Base-by-base conservation (phyloP, 2,113 vertebrate genomes). In the Sigmodon hispidus region DNA sequence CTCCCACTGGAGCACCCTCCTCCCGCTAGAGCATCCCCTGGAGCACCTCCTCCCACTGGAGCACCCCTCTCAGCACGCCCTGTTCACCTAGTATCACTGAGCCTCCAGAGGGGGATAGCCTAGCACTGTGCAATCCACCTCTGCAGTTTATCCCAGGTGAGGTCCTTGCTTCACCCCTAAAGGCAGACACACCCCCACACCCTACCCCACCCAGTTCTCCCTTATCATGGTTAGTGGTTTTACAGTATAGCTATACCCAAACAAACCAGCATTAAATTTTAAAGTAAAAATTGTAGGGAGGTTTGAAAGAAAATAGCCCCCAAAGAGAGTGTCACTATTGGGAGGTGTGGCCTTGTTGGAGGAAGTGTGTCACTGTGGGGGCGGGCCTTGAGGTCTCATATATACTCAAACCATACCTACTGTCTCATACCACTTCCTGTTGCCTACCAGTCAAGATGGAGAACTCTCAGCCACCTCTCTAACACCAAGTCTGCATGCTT, bases 101-200 rank as follows among this genome's bases (percentile, higher is more conserved):
- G 31, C 50, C 65, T 91, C n/a, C 61, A 40, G 17, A 86, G 73
- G 7, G 1, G 7, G 1, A 36, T 48, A 12, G 0, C 43, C 40
- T 29, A 1, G 1, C 7, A 19, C 29, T 63, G 5, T 5, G 9
- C 29, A 0, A 5, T 0, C 45, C 3, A 1, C 19, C 43, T 43
- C 48, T 12, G 11, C 1, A 5, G 79, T 40, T 79, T 45, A 73
- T 67, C 13, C 13, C 3, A 77, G 80, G 55, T 21, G 63, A 15
- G 76, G 17, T 19, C 45, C 45, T 13, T 7, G 3, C 57, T 48
- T 90, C 70, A 69, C 31, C 16, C 7, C 45, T 69, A 40, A 93
- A 61, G 65, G 73, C 29, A 31, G 11, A 67, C 40, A 19, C 29
- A 45, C 24, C 11, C 22, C 79, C 55, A 83, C n/a, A n/a, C n/a